Conservation (phyloP, 1,140 invertebrate genomes). For the Phymorhynchus buccinoides region DNA sequence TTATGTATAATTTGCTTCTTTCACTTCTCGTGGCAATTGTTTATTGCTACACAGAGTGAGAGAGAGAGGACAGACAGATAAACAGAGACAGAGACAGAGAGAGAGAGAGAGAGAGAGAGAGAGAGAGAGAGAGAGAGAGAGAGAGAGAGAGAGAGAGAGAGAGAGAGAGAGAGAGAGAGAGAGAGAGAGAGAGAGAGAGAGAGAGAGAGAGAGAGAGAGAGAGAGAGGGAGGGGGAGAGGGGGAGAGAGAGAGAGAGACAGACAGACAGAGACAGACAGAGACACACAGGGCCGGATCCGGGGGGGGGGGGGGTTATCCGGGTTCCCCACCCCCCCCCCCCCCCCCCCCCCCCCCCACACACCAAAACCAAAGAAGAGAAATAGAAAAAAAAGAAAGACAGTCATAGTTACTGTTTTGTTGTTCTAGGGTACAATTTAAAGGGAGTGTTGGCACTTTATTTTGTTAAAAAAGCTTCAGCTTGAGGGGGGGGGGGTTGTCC, state of each 20-base stretch:
- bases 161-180: background rate
- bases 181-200: slow-evolving; percentile 9
- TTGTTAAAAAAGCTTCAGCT: too few species aligned
- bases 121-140: background rate
- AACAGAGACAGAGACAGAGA: too few species aligned
- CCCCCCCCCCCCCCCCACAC: too few species aligned
- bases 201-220: background rate
- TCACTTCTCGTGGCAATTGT: background rate
- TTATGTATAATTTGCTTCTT: background rate
- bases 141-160: background rate
- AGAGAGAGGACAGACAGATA: too few species aligned
- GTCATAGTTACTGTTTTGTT: too few species aligned
- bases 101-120: background rate
- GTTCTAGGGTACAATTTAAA: too few species aligned
- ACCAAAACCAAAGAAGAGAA: background rate
- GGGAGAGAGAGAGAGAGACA: background rate
- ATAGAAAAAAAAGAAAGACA: background rate
- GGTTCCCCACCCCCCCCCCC: too few species aligned
- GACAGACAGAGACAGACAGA: background rate
- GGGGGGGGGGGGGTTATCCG: too few species aligned
- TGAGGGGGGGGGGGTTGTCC: too few species aligned
- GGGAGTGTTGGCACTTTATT: too few species aligned
- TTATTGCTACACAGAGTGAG: background rate
- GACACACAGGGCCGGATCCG: background rate
- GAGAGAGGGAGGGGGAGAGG: background rate